phyloP scores from a whole-genome alignment of 2,888 invertebrate genomes.

The Epinotia nisella region DNA sequence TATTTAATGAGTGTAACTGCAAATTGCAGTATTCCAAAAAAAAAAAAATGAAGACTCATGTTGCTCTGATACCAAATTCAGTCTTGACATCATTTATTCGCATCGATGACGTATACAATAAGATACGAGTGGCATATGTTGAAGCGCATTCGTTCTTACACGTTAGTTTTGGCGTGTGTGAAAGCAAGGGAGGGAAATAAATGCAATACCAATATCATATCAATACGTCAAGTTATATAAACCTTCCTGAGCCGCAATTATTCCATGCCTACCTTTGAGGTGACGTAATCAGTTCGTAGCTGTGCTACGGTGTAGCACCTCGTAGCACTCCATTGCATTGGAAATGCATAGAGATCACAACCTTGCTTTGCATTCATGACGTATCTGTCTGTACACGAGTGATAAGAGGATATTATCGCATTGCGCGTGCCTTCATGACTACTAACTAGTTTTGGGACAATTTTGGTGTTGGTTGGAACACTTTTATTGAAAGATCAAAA shows the following conservation, averaged over 20 bases:
- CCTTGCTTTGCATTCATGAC: conserved; percentile 34
- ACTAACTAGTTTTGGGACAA: not conserved
- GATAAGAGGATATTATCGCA: not conserved
- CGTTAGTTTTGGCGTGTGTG: no score
- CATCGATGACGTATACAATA: not conserved
- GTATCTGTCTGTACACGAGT: conserved; percentile 29
- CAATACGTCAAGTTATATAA: not conserved
- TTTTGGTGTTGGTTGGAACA: no score
- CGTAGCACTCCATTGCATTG: conserved; percentile 39
- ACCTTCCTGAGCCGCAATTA: conserved; percentile 17
- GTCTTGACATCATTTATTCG: not conserved
- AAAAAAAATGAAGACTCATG: no score
- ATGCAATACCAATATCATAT: not conserved
- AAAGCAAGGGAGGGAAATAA: no score
- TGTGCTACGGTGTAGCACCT: conserved; percentile 29
- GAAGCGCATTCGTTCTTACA: not conserved
- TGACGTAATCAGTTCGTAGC: conserved; percentile 33
- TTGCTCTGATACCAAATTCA: not conserved
- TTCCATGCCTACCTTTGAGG: conserved; percentile 32
- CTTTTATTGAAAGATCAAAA: no score
- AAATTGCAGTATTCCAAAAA: no score
- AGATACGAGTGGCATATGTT: not conserved
- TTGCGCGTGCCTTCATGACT: not conserved
- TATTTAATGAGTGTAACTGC: no score
- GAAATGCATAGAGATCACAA: conserved; percentile 42